Conservation (phyloP, 2,113 vertebrate genomes). For the Lamprotornis superbus region DNA sequence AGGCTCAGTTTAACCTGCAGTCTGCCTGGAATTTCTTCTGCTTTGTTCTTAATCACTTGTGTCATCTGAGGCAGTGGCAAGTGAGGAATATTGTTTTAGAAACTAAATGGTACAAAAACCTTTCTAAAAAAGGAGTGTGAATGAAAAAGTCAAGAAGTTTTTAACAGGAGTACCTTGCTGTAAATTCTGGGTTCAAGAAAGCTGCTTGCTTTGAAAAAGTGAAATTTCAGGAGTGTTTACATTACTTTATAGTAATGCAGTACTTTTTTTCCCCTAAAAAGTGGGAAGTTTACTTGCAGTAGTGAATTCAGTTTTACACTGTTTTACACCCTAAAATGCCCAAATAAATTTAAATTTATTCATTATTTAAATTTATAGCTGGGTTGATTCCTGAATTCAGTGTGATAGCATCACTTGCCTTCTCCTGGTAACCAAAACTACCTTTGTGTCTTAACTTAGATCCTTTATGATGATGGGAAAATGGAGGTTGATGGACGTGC, state of each 20-base stretch:
- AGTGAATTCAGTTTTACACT: background rate
- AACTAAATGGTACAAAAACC: background rate
- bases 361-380: background rate
- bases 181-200: background rate
- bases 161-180: background rate
- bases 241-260: background rate
- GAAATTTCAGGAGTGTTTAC: background rate
- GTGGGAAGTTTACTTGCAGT: background rate
- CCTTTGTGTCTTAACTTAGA: constrained; percentile 72
- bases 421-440: background rate
- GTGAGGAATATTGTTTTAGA: background rate
- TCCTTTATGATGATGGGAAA: constrained; percentile 97
- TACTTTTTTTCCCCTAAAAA: background rate
- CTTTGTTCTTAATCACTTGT: background rate
- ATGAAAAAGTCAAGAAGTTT: background rate
- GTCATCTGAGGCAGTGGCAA: background rate
- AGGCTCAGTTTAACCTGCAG: background rate
- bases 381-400: background rate
- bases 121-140: background rate
- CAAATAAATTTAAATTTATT: background rate
- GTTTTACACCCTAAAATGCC: background rate
- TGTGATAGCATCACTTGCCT: background rate
- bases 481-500: constrained; percentile 96
- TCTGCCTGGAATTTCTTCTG: background rate
- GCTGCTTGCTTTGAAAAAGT: background rate